Evolutionary conservation across 2,888 invertebrate species (phyloP).

Genomic region (Disparrhopalites patrizii): DNA sequence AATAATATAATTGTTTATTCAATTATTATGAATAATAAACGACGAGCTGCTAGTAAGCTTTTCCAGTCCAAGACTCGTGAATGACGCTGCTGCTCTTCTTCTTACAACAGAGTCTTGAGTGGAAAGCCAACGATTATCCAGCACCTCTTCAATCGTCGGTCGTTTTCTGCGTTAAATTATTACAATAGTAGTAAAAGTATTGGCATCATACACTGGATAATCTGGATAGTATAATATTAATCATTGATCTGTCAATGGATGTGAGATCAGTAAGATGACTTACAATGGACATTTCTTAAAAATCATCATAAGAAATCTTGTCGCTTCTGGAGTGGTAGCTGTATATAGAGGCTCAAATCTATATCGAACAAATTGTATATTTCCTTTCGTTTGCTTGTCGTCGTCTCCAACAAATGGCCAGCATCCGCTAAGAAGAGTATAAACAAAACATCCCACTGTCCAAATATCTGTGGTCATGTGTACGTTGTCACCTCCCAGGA

Average conservation of each 20-base stretch:
- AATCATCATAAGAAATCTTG: conserved; percentile 89
- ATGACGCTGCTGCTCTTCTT: conserved; percentile 73
- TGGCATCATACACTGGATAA: conserved; percentile 5
- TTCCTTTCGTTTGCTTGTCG: conserved; percentile 80
- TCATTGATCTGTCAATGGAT: background rate
- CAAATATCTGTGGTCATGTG: conserved; percentile 91
- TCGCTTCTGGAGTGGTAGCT: conserved; percentile 88
- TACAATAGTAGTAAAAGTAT: conserved; percentile 21
- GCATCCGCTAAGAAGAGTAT: conserved; percentile 85
- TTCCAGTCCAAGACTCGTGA: conserved; percentile 27
- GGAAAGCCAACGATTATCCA: conserved; percentile 93
- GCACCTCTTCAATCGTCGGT: conserved; percentile 88
- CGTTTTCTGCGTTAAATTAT: conserved; percentile 70
- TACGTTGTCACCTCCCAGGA: conserved; percentile 70
- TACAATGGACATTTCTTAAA: conserved; percentile 91
- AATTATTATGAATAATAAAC: conserved; percentile 16
- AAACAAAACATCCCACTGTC: conserved; percentile 88
- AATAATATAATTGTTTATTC: background rate
- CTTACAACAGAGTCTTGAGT: conserved; percentile 89
- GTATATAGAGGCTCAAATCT: conserved; percentile 91
- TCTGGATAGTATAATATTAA: background rate
- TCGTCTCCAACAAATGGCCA: conserved; percentile 84
- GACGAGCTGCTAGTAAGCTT: conserved; percentile 24
- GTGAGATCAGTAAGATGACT: conserved; percentile 49
- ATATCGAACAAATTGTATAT: conserved; percentile 86